phyloP scores from a whole-genome alignment of 2,113 vertebrate genomes.

The Mobula birostris region DNA sequence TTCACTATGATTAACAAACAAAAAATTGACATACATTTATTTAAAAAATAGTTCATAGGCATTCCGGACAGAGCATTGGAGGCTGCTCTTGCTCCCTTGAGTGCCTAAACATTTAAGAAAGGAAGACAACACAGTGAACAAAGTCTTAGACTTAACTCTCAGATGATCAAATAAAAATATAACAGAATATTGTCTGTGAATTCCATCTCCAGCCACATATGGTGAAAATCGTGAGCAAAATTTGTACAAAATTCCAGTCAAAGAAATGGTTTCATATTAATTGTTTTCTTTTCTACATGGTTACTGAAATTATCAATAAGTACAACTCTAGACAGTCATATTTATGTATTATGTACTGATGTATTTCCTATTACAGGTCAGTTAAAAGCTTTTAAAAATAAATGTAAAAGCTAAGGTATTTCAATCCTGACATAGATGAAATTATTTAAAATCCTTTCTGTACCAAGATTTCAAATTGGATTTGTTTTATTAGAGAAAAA shows the following conservation, averaged over 20 bases:
- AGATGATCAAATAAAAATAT: neutral
- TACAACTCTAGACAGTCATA: neutral
- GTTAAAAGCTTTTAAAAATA: neutral
- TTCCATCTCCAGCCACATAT: neutral
- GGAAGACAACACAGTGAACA: neutral
- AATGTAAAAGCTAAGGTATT: neutral
- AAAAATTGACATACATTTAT: neutral
- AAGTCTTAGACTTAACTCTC: neutral
- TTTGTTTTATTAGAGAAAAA: neutral
- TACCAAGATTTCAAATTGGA: neutral
- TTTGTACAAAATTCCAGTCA: neutral
- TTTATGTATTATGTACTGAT: neutral
- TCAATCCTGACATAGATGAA: neutral
- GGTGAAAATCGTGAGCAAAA: neutral
- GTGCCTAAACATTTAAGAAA: neutral
- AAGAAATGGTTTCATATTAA: neutral
- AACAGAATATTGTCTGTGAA: neutral
- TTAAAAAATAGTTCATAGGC: neutral
- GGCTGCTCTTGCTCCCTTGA: neutral
- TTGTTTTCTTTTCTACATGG: neutral
- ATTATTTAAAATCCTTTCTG: neutral
- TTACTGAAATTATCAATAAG: neutral
- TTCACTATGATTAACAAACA: neutral
- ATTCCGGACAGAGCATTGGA: neutral
- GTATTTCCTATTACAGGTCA: neutral